Evolutionary conservation across 2,888 invertebrate species (phyloP), one percentile per base, ranked within the genome.

Genomic region (Onthophagus sagittarius): DNA sequence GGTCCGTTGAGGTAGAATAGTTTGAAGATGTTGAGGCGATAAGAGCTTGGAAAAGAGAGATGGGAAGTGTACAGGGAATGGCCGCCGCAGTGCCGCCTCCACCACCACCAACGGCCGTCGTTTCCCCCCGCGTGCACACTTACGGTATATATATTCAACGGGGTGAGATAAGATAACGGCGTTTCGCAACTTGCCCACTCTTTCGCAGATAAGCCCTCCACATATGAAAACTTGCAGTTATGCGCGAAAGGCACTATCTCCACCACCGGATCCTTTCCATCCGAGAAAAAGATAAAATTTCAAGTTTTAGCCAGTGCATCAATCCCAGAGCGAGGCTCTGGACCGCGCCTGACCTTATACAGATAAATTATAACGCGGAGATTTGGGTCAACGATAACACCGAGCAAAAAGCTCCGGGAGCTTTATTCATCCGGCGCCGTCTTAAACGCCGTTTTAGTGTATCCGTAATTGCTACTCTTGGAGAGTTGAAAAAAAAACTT

Each of bases 211-310:
- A 79, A 78, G 78, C 78, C 72, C 39, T 53, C 69, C 76, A 76
- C 75, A 79, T 80, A 80, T 79, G 80, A 81, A 81, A 81, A 79
- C 78, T 79, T 79, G 78, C 78, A 80, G 77, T 79, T 77, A 77
- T 74, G 39, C 39, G 67, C 39, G 70, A 39, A 53, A 70, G 15
- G 32, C 67, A 23, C 15, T n/a, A 53, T 31, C 63, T 13, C 23
- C 71, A 13, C 15, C 15, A 13, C 15, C 23, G 70, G n/a, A 67
- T 7, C 31, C 67, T 6, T 23, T 15, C 23, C 67, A 32, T 15
- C 15, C 23, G n/a, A 23, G 15, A 32, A 31, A 32, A 67, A 32
- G 32, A 31, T 31, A 67, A 67, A 67, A 67, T 67, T 67, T 15
- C 67, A 23, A 67, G 23, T 67, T 67, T 67, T 67, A 53, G 39